These are phyloP conservation scores for Cotesia typhae DNA, from an alignment of 1,140 invertebrate genomes.

Conservation along the genomic window DNA sequence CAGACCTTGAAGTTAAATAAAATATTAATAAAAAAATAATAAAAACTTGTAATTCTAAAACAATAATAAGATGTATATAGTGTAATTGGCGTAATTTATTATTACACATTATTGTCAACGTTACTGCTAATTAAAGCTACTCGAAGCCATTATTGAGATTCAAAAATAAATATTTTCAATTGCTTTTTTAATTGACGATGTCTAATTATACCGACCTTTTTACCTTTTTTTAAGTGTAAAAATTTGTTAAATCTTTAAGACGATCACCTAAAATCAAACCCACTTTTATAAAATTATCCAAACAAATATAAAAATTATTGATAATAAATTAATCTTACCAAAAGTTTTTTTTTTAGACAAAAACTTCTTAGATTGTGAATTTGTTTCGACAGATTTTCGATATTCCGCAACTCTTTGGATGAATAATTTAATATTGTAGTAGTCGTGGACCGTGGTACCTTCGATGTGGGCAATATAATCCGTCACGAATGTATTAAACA, in stretches of 20 bases:
- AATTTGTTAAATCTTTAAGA: conserved; percentile 41
- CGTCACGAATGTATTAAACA: conserved; percentile 71
- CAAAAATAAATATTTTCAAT: conserved; percentile 15
- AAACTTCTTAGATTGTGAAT: conserved; percentile 35
- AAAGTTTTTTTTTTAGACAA: conserved; percentile 41
- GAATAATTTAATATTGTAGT: conserved; percentile 41
- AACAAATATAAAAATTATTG: conserved; percentile 11
- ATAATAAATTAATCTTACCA: conserved; percentile 28
- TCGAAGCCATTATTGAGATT: conserved; percentile 9
- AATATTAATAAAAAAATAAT: not conserved
- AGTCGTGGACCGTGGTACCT: conserved; percentile 16
- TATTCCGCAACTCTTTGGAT: conserved; percentile 39
- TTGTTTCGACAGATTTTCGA: conserved; percentile 36
- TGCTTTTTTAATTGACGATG: not conserved
- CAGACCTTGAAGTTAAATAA: not conserved
- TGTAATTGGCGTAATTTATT: not conserved
- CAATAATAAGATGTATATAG: not conserved
- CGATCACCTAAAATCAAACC: conserved; percentile 37
- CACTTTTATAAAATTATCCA: not conserved
- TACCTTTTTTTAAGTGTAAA: conserved; percentile 26
- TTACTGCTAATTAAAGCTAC: conserved; percentile 31
- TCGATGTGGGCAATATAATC: conserved; percentile 39
- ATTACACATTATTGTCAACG: conserved; percentile 18
- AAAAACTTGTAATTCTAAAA: not conserved
- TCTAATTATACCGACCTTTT: too few relatives aligned